Evolutionary conservation across 2,888 invertebrate species (phyloP), one percentile per base, ranked within the genome.

Genomic region (Chydorus sphaericus): DNA sequence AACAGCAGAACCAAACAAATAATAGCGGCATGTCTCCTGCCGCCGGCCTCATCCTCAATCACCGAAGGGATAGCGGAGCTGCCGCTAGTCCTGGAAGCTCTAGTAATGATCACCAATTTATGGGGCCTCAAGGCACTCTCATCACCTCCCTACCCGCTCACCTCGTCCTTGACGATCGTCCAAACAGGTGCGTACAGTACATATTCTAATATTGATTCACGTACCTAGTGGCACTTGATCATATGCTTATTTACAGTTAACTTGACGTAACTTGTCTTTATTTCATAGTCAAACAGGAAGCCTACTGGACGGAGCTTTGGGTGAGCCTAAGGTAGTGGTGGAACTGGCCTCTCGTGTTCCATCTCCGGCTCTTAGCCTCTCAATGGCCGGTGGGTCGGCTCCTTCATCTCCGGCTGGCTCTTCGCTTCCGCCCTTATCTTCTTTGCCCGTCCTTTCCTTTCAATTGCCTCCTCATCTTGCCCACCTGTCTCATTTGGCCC

Each of bases 261-360:
- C n/a, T n/a, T n/a, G n/a, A n/a, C n/a, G n/a, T 16, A 44, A 20
- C 18, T 7, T 23, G 11, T 44, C 7, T 23, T 14, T 14, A 16
- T 44, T 23, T 10, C n/a, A 5, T n/a, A 44, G 44, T 26, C 44
- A 28, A 6, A 48, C 33, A 48, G 48, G 48, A n/a, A 83, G 84
- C 20, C 80, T 86, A n/a, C 70, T 87, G 38, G 87, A 87, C 69
- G 86, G 87, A 14, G 87, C 86, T 48, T 87, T 88, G 63, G 87
- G 87, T 14, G 86, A 88, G 65, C 88, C 88, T 8, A 86, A 88
- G 66, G 86, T 85, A 10, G 85, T 85, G 68, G 74, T 77, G 16
- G 77, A 77, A 62, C 70, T 75, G 64, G 69, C 61, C 6, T 60
- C 62, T 8, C 56, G 62, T 36, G 59, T 62, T 23, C 61, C 63